Conservation (phyloP, 2,797 vertebrate species). For the Podarcis siculus region DNA sequence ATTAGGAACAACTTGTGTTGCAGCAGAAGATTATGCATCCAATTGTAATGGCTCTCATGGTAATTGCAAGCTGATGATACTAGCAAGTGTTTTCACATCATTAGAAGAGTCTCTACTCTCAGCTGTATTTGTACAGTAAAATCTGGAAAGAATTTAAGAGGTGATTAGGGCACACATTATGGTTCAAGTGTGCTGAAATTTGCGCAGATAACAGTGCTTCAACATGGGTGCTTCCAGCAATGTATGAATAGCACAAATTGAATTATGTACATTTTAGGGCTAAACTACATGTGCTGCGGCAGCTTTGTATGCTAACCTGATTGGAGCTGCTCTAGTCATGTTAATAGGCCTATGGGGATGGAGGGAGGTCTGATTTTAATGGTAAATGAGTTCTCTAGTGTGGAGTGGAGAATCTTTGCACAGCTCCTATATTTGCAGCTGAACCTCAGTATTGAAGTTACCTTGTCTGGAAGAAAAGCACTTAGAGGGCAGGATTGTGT, state of each 20-base stretch:
- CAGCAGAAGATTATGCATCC: conserved; percentile 1
- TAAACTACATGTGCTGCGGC: background rate
- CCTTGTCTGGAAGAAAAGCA: background rate
- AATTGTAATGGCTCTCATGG: background rate
- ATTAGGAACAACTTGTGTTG: background rate
- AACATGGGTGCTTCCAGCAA: background rate
- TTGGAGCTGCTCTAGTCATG: background rate
- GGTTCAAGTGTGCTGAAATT: background rate
- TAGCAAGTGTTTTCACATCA: background rate
- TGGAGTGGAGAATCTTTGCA: background rate
- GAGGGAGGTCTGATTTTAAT: background rate
- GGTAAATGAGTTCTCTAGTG: background rate
- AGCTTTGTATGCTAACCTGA: background rate
- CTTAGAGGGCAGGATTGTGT: no score
- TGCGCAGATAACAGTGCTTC: background rate
- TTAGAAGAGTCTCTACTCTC: background rate
- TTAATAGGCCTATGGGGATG: background rate
- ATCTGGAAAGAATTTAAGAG: background rate
- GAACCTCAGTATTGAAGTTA: background rate
- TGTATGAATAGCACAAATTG: background rate
- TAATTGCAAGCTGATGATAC: background rate
- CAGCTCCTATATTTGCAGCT: background rate
- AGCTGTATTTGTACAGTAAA: background rate
- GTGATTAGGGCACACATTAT: background rate
- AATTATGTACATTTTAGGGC: background rate